These are phyloP conservation scores for Arrhopalites spinosus DNA, from an alignment of 2,888 invertebrate genomes.

Conservation along the genomic window DNA sequence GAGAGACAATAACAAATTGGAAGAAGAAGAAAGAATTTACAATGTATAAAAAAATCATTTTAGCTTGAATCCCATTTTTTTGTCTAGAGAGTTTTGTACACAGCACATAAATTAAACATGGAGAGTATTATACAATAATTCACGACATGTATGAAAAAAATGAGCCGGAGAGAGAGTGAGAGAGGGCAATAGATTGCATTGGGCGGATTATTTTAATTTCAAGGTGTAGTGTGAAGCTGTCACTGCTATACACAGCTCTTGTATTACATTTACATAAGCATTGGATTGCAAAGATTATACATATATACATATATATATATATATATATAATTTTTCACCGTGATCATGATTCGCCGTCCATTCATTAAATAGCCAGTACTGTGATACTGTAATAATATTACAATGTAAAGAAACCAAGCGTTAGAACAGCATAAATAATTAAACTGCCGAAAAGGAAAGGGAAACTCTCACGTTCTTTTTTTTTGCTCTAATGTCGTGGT, in stretches of 20 bases:
- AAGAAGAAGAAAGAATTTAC: too few relatives aligned
- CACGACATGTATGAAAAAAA: not conserved
- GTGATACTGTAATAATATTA: not conserved
- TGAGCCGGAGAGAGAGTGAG: not conserved
- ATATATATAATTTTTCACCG: not conserved
- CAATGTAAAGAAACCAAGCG: too few relatives aligned
- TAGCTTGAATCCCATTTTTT: too few relatives aligned
- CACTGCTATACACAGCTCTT: too few relatives aligned
- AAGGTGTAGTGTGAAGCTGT: constrained; percentile 6
- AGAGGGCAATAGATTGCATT: not conserved
- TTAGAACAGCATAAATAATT: constrained; percentile 14
- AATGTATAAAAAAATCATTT: too few relatives aligned
- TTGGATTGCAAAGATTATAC: not conserved
- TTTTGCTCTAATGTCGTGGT: not conserved
- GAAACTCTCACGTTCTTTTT: constrained; percentile 13
- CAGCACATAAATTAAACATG: not conserved
- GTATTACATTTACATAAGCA: too few relatives aligned
- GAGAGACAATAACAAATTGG: too few relatives aligned
- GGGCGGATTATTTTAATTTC: constrained; percentile 18
- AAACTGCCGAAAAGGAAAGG: not conserved
- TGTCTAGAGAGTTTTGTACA: too few relatives aligned
- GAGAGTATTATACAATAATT: constrained; percentile 5
- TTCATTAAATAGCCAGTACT: not conserved
- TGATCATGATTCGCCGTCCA: not conserved
- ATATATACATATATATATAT: too few relatives aligned